Evolutionary conservation across 1,140 invertebrate species (phyloP).

Genomic region (Tetranychus cinnabarinus): DNA sequence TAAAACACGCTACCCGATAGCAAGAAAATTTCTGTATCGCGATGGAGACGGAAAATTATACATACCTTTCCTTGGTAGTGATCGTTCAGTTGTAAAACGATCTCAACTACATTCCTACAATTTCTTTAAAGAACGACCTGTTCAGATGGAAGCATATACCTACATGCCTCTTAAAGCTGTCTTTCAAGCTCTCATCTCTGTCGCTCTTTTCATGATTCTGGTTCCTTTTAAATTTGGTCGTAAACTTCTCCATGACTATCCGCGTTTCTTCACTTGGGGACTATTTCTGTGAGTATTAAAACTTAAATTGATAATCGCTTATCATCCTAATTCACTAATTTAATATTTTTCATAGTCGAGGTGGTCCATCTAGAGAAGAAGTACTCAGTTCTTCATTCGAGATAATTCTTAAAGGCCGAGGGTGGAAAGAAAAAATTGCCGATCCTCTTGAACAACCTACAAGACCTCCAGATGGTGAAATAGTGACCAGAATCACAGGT

Average conservation of each 20-base stretch:
- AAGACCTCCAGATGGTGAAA: conserved; percentile 34
- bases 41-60: conserved; percentile 32
- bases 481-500: conserved; percentile 19
- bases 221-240: background rate
- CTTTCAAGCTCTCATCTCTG: background rate
- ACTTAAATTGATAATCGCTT: too few relatives aligned
- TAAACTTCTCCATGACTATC: background rate
- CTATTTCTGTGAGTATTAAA: background rate
- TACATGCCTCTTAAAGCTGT: background rate
- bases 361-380: conserved; percentile 35
- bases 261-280: background rate
- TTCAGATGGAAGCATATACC: conserved; percentile 22
- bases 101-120: conserved; percentile 47
- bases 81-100: conserved; percentile 47
- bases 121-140: conserved; percentile 35
- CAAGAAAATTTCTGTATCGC: background rate
- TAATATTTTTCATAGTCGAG: too few relatives aligned
- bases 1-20: background rate
- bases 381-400: conserved; percentile 35
- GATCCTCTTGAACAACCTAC: conserved; percentile 19
- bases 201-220: background rate
- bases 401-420: conserved; percentile 51
- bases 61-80: conserved; percentile 50
- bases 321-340: too few relatives aligned
- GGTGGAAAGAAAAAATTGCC: background rate